Conservation (phyloP, 1,140 invertebrate species). For the Cydia strobilella region DNA sequence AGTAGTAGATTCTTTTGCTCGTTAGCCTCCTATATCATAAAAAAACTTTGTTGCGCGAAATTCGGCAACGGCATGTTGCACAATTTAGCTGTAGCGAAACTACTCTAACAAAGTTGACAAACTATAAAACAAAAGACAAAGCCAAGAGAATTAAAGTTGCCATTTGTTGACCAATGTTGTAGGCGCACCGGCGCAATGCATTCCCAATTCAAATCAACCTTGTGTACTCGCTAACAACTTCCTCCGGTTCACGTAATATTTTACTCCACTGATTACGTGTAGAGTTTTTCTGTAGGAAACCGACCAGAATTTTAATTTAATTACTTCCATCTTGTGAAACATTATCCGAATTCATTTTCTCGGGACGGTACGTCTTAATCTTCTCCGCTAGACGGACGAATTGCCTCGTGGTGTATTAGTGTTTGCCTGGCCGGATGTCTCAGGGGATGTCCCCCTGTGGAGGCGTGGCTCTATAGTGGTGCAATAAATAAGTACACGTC, state of each 20-base stretch:
- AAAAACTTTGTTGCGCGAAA: too few species aligned
- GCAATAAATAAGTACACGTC: slow-evolving; percentile 5
- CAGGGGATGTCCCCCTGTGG: slow-evolving; percentile 16
- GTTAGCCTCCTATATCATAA: too few species aligned
- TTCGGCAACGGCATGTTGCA: too few species aligned
- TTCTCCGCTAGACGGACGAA: slow-evolving; percentile 25
- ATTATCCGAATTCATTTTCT: slow-evolving; percentile 24
- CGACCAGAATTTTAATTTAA: slow-evolving; percentile 21
- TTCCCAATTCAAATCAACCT: not conserved
- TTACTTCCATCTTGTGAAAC: slow-evolving; percentile 19
- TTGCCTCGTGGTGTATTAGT: slow-evolving; percentile 25
- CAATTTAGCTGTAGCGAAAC: too few species aligned
- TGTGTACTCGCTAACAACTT: not conserved
- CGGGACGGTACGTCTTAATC: slow-evolving; percentile 23
- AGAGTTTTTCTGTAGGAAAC: slow-evolving; percentile 9
- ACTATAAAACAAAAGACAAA: not conserved
- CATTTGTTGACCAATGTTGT: not conserved
- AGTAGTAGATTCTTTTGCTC: too few species aligned
- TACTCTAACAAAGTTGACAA: not conserved
- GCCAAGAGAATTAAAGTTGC: not conserved
- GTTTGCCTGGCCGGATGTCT: slow-evolving; percentile 20
- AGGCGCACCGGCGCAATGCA: not conserved
- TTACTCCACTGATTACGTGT: slow-evolving; percentile 12
- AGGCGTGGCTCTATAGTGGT: slow-evolving; percentile 7
- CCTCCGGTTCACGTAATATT: not conserved